Conservation (phyloP, 2,797 vertebrate genomes). For the Gymnoscopelus microlampas region DNA sequence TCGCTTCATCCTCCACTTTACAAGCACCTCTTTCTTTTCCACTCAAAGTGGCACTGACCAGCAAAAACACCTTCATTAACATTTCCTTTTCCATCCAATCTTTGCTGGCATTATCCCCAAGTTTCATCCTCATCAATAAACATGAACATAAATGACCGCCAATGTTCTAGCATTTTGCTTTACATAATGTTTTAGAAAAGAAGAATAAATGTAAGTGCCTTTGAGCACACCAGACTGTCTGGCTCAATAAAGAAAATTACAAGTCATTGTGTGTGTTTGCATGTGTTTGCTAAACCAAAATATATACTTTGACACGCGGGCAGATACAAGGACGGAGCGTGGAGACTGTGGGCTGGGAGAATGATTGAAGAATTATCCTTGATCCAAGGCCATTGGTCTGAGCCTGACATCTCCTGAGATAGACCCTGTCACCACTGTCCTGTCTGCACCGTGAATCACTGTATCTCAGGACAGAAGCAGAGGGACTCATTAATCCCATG, state of each 20-base stretch:
- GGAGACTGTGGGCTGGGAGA: neutral
- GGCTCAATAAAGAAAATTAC: too few relatives aligned
- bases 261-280: too few relatives aligned
- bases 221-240: too few relatives aligned
- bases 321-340: too few relatives aligned
- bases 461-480: constrained; percentile 9
- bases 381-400: constrained; percentile 19
- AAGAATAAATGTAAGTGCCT: too few relatives aligned
- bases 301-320: too few relatives aligned
- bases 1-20: constrained; percentile 14
- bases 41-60: constrained; percentile 21
- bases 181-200: too few relatives aligned
- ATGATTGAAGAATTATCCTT: neutral
- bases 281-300: too few relatives aligned
- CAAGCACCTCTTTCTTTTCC: constrained; percentile 38
- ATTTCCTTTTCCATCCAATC: constrained; percentile 38
- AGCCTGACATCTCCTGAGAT: constrained; percentile 14
- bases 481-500: constrained; percentile 24
- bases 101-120: too few relatives aligned
- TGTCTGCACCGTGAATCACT: constrained; percentile 14
- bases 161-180: too few relatives aligned
- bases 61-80: constrained; percentile 44
- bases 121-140: too few relatives aligned
- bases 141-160: too few relatives aligned
- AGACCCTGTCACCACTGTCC: constrained; percentile 11